Base-by-base conservation (phyloP, 2,113 vertebrate species). In the Rhinopomastus cyanomelas region DNA sequence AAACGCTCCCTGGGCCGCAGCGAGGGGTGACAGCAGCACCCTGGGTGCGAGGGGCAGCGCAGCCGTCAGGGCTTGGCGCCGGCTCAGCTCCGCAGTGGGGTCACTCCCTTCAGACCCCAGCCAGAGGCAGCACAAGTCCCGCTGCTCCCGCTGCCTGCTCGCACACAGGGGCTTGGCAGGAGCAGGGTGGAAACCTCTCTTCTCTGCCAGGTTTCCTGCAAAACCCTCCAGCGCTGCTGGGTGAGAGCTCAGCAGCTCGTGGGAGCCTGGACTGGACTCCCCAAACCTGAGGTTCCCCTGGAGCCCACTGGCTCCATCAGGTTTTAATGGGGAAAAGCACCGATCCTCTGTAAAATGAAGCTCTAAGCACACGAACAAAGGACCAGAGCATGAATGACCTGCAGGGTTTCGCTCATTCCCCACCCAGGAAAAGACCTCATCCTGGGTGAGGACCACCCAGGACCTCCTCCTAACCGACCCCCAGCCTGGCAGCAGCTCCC, bases 1-100 rank as follows among this genome's bases (percentile, higher is more conserved):
- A 73, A 85, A 90, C 5, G n/a, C 56, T 27, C 69, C 44, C 51
- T 0, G 9, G 44, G 75, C 30, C 6, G 8, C 5, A 0, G 2
- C 0, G 5, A 74, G 39, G 29, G 55, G 29, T 30, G 56, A 49
- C 0, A 34, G 64, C 71, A 69, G 49, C 57, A 5, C 60, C 62
- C 1, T 0, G 20, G 32, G 48, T 1, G 5, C 26, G 6, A 44
- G 62, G 52, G 23, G 59, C 20, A 2, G 4, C 4, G 0, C 1
- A 2, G n/a, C 25, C 26, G 30, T 34, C 49, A 68, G 55, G 34
- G 74, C 23, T n/a, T 2, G 0, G 55, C 3, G 9, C 61, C 4
- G 1, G 53, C 37, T 53, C 13, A 36, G 9, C 34, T 16, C 34
- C 44, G 5, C 1, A 1, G 27, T 27, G 15, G 18, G 2, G 1